Base-by-base conservation (phyloP, 1,140 invertebrate species). In the Sycophila sp. region DNA sequence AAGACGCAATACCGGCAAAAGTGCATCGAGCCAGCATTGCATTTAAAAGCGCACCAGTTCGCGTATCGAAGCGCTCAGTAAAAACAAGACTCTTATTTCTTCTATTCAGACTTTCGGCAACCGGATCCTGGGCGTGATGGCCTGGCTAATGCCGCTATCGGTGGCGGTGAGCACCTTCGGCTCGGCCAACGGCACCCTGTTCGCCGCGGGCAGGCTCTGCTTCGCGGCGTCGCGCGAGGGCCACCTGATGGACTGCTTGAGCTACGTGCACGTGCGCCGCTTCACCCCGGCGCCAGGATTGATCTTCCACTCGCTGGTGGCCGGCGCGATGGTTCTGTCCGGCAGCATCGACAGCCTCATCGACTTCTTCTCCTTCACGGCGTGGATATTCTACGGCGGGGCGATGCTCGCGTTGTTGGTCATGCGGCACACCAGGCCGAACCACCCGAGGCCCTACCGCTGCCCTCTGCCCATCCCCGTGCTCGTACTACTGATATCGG, bases 161-260 rank as follows among this genome's bases (percentile, higher is more conserved):
- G 97, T 99, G 19, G 96, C 96, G 6, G 93, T 98, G 67, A 98
- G 96, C 34, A 98, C 96, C 1, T 98, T 99, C 87, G 97, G 97
- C 49, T 97, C 96, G 19, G 96, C 97, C 24, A 98, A 99, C 83
- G 97, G 97, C 64, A 98, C 97, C 5, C 88, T 98, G 22, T 98
- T 99, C 80, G 94, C 94, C 22, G 94, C 94, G 62, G 94, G 94
- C 83, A 91, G 94, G 88, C 88, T 98, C 59, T 98, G 96, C 83
- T 99, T 97, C 82, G 96, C 96, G 34, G 97, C 96, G 24, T 97
- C 96, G 62, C 90, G 95, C 64, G 94, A 98, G 85, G 96, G 96
- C 65, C 97, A 99, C 83, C 87, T 98, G 53, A 89, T 98, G 72
- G 92, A 95, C 78, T 93, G 98, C 53, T 86, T 99, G 64, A 98